Evolutionary conservation across 35 echinoderm and acorn worm genomes (phyloP).

Genomic region (Chiridota heheva): DNA sequence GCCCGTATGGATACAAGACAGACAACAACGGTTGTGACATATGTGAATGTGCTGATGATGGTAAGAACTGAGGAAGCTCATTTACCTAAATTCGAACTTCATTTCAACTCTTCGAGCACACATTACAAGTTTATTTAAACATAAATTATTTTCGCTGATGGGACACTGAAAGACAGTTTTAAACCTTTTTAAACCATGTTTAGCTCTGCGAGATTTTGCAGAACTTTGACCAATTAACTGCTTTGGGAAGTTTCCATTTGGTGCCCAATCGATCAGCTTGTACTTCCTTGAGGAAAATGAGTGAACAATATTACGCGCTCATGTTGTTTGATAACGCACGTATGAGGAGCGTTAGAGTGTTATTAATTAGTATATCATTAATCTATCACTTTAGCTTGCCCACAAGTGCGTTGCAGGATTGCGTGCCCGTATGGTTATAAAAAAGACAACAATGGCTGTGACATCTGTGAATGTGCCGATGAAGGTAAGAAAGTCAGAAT

Average conservation of each 20-base stretch:
- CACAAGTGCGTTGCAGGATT: slow-evolving; percentile 5
- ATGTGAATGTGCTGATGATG: slow-evolving; percentile 45
- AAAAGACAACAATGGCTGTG: slow-evolving; percentile 49
- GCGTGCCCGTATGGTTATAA: slow-evolving; percentile 44
- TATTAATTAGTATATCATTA: no score
- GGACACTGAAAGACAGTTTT: no score
- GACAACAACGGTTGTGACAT: slow-evolving; percentile 53
- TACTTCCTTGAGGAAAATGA: no score
- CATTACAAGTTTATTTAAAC: neutral
- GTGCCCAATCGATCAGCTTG: no score
- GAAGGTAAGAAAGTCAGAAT: slow-evolving; percentile 11
- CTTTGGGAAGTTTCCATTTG: no score
- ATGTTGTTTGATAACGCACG: no score
- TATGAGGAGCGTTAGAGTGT: no score
- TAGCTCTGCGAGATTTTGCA: no score
- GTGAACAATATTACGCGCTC: no score
- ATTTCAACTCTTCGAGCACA: neutral
- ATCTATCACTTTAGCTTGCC: neutral
- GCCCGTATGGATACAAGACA: slow-evolving; percentile 45
- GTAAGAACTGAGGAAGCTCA: no score
- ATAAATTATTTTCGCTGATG: neutral
- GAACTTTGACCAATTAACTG: no score
- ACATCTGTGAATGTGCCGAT: slow-evolving; percentile 51
- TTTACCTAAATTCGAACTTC: neutral
- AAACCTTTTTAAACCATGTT: no score